Percentiles rank a stretch among this genome's conserved stretches.
phyloP scores from a whole-genome alignment of 2,113 vertebrate genomes.

The Arothron firmamentum region DNA sequence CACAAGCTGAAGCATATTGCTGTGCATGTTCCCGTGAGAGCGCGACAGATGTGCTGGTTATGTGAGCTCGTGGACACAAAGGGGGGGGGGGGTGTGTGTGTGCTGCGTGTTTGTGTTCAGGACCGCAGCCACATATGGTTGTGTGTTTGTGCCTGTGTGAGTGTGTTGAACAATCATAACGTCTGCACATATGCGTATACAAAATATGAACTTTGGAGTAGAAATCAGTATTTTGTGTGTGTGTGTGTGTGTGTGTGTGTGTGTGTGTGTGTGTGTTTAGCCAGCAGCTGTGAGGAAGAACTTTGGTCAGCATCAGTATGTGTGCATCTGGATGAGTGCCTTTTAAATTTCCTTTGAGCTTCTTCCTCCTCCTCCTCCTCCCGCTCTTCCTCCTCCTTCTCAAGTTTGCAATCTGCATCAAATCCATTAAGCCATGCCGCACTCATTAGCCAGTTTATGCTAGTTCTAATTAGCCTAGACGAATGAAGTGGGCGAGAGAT shows the following conservation, averaged over 20 bases:
- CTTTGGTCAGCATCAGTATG: slow-evolving; percentile 20
- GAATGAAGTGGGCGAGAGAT: slow-evolving; percentile 41
- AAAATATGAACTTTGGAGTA: slow-evolving; percentile 10
- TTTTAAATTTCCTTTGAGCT: slow-evolving; percentile 1
- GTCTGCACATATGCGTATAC: slow-evolving; percentile 22
- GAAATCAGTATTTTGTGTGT: slow-evolving; percentile 7
- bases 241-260: not conserved
- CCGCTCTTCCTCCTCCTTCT: slow-evolving; percentile 16
- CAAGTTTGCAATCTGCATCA: slow-evolving; percentile 33
- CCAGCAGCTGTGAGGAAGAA: slow-evolving; percentile 13
- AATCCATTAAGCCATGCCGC: slow-evolving; percentile 65
- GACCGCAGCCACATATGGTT: slow-evolving; percentile 10
- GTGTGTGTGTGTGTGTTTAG: slow-evolving; percentile 10
- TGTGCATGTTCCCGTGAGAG: slow-evolving; percentile 36
- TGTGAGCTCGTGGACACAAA: slow-evolving; percentile 37
- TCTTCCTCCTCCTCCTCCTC: slow-evolving; percentile 12
- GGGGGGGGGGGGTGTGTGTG: slow-evolving; percentile 13
- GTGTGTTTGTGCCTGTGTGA: not conserved
- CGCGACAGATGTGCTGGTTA: slow-evolving; percentile 56
- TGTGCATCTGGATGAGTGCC: slow-evolving; percentile 34
- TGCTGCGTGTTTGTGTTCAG: not conserved
- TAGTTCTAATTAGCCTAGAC: slow-evolving; percentile 56
- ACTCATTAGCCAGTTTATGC: slow-evolving; percentile 66
- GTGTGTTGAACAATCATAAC: slow-evolving; percentile 25
- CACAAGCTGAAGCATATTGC: slow-evolving; percentile 52